phyloP scores from a whole-genome alignment of 2,888 invertebrate genomes.

The Aproaerema taeniolella region DNA sequence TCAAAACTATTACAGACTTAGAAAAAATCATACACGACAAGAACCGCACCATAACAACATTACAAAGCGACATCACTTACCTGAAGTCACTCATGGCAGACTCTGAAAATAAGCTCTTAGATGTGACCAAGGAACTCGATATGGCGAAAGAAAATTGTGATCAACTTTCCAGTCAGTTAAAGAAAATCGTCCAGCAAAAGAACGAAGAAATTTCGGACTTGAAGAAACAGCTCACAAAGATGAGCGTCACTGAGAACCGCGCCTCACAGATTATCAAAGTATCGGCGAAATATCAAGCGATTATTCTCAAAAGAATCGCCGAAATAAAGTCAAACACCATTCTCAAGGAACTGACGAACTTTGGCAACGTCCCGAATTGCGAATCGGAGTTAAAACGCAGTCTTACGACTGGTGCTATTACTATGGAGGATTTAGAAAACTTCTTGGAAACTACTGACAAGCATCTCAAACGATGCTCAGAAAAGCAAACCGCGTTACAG shows the following conservation, averaged over 20 bases:
- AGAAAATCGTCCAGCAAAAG: slow-evolving; percentile 61
- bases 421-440: slow-evolving; percentile 66
- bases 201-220: slow-evolving; percentile 65
- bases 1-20: slow-evolving; percentile 61
- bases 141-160: slow-evolving; percentile 52
- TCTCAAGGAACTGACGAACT: slow-evolving; percentile 62
- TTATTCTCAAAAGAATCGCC: slow-evolving; percentile 60
- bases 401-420: slow-evolving; percentile 50
- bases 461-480: slow-evolving; percentile 55
- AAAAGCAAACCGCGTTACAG: slow-evolving; percentile 51
- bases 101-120: slow-evolving; percentile 58
- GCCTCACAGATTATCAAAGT: slow-evolving; percentile 66
- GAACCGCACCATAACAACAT: slow-evolving; percentile 56
- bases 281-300: slow-evolving; percentile 65
- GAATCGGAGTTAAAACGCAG: slow-evolving; percentile 52
- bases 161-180: slow-evolving; percentile 56
- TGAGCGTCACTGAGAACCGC: slow-evolving; percentile 57
- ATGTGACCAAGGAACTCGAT: slow-evolving; percentile 56
- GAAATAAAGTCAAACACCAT: slow-evolving; percentile 64
- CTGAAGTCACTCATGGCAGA: slow-evolving; percentile 59
- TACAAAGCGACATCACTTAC: slow-evolving; percentile 57
- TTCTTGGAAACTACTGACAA: slow-evolving; percentile 66
- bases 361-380: slow-evolving; percentile 45
- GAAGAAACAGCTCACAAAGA: slow-evolving; percentile 57
- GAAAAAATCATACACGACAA: slow-evolving; percentile 63